These are phyloP conservation scores for Gnatocerus cornutus DNA, from an alignment of 2,888 invertebrate genomes.

Conservation along the genomic window DNA sequence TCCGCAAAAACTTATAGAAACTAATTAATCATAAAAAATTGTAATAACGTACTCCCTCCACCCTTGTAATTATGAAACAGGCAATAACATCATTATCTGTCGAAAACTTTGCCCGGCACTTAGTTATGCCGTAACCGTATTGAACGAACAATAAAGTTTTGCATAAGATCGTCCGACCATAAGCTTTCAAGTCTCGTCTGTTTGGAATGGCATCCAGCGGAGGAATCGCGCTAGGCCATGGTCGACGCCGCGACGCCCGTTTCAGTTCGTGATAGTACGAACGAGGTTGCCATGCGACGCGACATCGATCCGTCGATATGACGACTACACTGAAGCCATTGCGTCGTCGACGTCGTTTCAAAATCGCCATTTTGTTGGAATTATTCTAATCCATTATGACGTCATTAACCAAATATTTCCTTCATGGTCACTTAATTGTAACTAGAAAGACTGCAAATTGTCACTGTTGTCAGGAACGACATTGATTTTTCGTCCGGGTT, in stretches of 20 bases:
- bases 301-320: conserved; percentile 61
- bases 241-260: conserved; percentile 57
- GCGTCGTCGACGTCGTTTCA: conserved; percentile 30
- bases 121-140: conserved; percentile 19
- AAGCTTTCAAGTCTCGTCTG: conserved; percentile 47
- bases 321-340: conserved; percentile 50
- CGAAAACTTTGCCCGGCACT: neutral
- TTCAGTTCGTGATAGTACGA: conserved; percentile 54
- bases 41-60: too few relatives aligned
- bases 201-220: conserved; percentile 35
- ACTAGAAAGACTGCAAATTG: neutral
- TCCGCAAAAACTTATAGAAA: too few relatives aligned
- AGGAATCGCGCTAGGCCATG: conserved; percentile 55
- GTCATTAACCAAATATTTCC: conserved; percentile 19
- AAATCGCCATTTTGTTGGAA: conserved; percentile 33
- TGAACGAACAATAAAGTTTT: conserved; percentile 30
- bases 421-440: neutral
- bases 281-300: conserved; percentile 62
- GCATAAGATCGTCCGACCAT: conserved; percentile 31
- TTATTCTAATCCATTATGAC: conserved; percentile 25
- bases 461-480: neutral
- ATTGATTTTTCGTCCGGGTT: neutral
- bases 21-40: too few relatives aligned
- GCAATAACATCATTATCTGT: too few relatives aligned
- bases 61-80: too few relatives aligned